Evolutionary conservation across 1,140 invertebrate genomes (phyloP).

Genomic region (Cecropterus lyciades): DNA sequence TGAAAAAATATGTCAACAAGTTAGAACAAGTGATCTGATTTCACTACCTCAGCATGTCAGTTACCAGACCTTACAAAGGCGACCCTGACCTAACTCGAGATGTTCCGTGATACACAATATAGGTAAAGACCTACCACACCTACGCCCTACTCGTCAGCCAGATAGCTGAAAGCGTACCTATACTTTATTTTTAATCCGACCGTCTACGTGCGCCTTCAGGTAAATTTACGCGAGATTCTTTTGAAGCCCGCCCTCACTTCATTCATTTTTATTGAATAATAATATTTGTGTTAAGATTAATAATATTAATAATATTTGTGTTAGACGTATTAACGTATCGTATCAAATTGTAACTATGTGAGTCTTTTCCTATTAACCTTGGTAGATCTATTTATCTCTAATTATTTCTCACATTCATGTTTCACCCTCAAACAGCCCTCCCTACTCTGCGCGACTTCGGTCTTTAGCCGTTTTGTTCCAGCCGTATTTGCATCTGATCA

Average conservation of each 20-base stretch:
- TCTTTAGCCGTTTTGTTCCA: too few relatives aligned
- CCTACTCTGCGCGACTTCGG: too few relatives aligned
- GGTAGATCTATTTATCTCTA: too few relatives aligned
- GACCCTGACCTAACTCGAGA: conserved; percentile 19
- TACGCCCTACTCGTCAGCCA: neutral
- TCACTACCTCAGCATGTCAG: neutral
- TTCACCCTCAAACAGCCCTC: too few relatives aligned
- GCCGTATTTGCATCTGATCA: too few relatives aligned
- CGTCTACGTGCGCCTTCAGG: neutral
- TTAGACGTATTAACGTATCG: too few relatives aligned
- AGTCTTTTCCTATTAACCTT: too few relatives aligned
- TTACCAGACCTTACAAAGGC: conserved; percentile 6
- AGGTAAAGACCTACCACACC: neutral
- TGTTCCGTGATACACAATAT: conserved; percentile 11
- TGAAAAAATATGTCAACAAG: conserved; percentile 15
- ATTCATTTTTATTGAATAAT: neutral
- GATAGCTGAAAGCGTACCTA: neutral
- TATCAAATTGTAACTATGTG: too few relatives aligned
- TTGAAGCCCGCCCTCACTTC: neutral
- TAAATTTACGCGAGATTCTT: neutral
- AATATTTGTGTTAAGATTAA: too few relatives aligned
- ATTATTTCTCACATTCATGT: too few relatives aligned
- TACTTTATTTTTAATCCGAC: neutral
- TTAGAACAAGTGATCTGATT: conserved; percentile 8
- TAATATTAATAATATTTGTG: too few relatives aligned